These are phyloP conservation scores for Leptopilina clavipes DNA, from an alignment of 1,140 invertebrate species.

Conservation along the genomic window DNA sequence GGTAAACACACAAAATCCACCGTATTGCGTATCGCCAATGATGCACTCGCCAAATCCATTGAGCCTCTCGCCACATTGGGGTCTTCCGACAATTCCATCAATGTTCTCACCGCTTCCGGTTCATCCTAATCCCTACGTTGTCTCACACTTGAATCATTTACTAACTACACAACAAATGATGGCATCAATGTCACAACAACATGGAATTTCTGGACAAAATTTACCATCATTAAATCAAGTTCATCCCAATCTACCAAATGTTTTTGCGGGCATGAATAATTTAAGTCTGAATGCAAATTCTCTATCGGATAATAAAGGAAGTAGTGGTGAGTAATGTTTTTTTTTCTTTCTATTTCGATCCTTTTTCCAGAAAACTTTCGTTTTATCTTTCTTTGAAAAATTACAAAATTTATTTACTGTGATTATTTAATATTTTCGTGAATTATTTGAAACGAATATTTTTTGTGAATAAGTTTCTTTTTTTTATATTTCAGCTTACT, in stretches of 20 bases:
- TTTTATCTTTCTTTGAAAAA: background rate
- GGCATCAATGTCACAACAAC: slow-evolving; percentile 56
- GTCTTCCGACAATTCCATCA: slow-evolving; percentile 60
- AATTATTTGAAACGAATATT: too few species aligned
- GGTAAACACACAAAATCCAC: slow-evolving; percentile 65
- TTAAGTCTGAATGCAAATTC: slow-evolving; percentile 46
- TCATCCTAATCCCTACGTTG: slow-evolving; percentile 55
- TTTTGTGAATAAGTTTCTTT: too few species aligned
- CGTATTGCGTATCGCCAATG: slow-evolving; percentile 65
- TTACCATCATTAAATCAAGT: slow-evolving; percentile 56
- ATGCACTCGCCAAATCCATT: slow-evolving; percentile 65
- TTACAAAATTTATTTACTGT: slow-evolving; percentile 5
- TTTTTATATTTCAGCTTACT: slow-evolving; percentile 60
- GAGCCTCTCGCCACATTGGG: slow-evolving; percentile 67
- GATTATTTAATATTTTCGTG: too few species aligned
- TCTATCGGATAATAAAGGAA: slow-evolving; percentile 61
- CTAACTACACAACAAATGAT: slow-evolving; percentile 66
- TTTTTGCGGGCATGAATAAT: slow-evolving; percentile 55
- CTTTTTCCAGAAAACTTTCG: background rate
- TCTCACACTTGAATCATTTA: slow-evolving; percentile 65
- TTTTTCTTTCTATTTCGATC: too few species aligned
- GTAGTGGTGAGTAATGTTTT: slow-evolving; percentile 61
- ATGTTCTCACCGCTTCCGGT: slow-evolving; percentile 66
- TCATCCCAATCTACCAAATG: slow-evolving; percentile 54
- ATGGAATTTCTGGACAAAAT: slow-evolving; percentile 50